phyloP scores from a whole-genome alignment of 2,113 vertebrate genomes.

The Syngnathus typhle region DNA sequence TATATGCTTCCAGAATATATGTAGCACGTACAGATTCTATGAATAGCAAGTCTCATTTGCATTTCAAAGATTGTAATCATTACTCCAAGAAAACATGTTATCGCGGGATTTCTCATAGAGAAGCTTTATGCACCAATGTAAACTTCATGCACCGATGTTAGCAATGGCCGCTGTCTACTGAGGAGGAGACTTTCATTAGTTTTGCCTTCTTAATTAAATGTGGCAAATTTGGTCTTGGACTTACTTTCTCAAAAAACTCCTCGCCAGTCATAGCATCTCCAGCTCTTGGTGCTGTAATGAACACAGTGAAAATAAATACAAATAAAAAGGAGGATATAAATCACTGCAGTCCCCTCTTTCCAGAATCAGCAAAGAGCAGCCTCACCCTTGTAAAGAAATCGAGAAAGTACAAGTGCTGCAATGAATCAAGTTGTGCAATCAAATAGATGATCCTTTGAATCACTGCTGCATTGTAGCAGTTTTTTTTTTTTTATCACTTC shows the following conservation, averaged over 20 bases:
- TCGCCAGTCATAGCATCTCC: conserved; percentile 60
- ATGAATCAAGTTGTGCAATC: background rate
- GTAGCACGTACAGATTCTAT: background rate
- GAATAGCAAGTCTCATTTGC: conserved; percentile 51
- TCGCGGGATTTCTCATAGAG: conserved; percentile 16
- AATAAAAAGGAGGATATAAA: background rate
- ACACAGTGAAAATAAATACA: background rate
- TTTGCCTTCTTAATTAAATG: background rate
- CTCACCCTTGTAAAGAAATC: background rate
- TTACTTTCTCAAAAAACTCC: conserved; percentile 74
- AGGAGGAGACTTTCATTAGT: conserved; percentile 9
- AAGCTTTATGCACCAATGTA: conserved; percentile 6
- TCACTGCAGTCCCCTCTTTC: background rate
- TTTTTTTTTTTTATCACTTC: background rate
- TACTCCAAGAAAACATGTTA: conserved; percentile 32
- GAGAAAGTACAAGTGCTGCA: background rate
- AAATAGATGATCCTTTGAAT: background rate
- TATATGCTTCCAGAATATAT: conserved; percentile 10
- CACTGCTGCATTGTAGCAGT: background rate
- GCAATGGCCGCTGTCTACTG: conserved; percentile 3
- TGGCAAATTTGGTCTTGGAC: conserved; percentile 18
- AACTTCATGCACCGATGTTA: conserved; percentile 7
- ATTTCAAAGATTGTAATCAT: conserved; percentile 51
- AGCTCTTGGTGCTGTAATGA: conserved; percentile 59
- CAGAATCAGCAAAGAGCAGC: background rate